Conservation (phyloP, 2,113 vertebrate genomes). For the Tauraco erythrolophus region DNA sequence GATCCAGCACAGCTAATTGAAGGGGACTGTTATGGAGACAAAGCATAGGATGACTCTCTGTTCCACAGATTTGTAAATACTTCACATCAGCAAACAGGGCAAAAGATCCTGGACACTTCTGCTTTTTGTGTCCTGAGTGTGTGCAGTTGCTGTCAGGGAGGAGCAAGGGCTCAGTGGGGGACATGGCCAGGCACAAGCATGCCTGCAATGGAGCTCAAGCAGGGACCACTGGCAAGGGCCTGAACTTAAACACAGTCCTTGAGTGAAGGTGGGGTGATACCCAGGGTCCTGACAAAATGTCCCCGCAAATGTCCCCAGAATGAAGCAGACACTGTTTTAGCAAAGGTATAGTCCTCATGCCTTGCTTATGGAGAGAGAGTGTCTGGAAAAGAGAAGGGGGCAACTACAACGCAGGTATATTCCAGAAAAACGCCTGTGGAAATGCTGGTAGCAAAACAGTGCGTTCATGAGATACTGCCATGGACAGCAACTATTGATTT, state of each 20-base stretch:
- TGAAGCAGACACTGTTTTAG: neutral
- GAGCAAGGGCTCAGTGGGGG: neutral
- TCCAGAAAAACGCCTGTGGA: neutral
- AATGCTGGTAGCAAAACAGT: neutral
- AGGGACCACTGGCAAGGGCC: neutral
- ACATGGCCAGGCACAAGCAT: too few relatives aligned
- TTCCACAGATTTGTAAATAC: neutral
- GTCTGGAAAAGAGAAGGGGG: neutral
- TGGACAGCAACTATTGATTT: neutral
- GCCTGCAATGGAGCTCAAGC: rapidly evolving
- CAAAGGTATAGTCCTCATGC: neutral
- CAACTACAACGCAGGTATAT: neutral
- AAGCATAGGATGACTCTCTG: neutral
- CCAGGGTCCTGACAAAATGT: neutral
- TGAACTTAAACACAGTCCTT: neutral
- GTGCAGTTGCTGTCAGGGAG: rapidly evolving
- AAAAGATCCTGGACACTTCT: neutral
- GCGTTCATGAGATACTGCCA: neutral
- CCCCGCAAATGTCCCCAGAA: neutral
- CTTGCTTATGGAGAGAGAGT: neutral
- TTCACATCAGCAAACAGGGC: neutral
- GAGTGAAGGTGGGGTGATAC: neutral
- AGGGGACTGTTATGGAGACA: neutral
- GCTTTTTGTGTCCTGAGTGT: neutral
- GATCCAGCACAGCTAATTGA: neutral